Conservation (phyloP, 2,797 vertebrate genomes). For the Mastacembelus armatus region DNA sequence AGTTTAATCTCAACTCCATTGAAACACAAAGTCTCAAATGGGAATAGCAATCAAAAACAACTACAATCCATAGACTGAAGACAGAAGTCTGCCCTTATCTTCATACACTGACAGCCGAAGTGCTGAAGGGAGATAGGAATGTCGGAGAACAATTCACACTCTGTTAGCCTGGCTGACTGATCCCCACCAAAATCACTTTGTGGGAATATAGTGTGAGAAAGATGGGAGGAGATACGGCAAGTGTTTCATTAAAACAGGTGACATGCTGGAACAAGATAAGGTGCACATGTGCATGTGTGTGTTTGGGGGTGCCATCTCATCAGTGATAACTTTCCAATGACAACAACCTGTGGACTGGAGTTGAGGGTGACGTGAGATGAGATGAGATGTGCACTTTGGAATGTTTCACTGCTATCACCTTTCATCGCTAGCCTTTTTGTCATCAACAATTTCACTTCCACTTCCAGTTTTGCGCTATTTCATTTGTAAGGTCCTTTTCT, state of each 20-base stretch:
- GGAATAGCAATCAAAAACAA: conserved; percentile 59
- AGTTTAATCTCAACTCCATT: conserved; percentile 43
- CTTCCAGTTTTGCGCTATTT: conserved; percentile 47
- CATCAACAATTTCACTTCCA: conserved; percentile 42
- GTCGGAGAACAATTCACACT: conserved; percentile 70
- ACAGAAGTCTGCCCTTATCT: conserved; percentile 53
- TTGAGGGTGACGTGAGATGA: conserved; percentile 41
- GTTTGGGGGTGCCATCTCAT: conserved; percentile 67
- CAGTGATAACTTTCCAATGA: conserved; percentile 78
- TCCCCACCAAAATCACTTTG: conserved; percentile 70
- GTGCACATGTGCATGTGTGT: conserved; percentile 49
- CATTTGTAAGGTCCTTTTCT: conserved; percentile 38
- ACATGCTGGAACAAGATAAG: conserved; percentile 77
- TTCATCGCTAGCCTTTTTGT: conserved; percentile 48
- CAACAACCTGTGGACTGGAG: conserved; percentile 52
- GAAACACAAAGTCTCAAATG: conserved; percentile 51
- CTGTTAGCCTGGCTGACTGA: conserved; percentile 69
- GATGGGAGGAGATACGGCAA: conserved; percentile 69
- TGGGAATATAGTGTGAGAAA: conserved; percentile 48
- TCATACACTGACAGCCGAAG: conserved; percentile 59
- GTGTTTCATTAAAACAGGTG: conserved; percentile 81
- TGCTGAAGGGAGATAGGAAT: conserved; percentile 59
- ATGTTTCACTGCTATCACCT: conserved; percentile 34
- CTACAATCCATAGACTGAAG: conserved; percentile 34
- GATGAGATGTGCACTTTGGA: conserved; percentile 38